Percentiles rank a stretch among this genome's conserved stretches.
Evolutionary conservation across 2,113 vertebrate species (phyloP).

Genomic region (Burhinus bistriatus): DNA sequence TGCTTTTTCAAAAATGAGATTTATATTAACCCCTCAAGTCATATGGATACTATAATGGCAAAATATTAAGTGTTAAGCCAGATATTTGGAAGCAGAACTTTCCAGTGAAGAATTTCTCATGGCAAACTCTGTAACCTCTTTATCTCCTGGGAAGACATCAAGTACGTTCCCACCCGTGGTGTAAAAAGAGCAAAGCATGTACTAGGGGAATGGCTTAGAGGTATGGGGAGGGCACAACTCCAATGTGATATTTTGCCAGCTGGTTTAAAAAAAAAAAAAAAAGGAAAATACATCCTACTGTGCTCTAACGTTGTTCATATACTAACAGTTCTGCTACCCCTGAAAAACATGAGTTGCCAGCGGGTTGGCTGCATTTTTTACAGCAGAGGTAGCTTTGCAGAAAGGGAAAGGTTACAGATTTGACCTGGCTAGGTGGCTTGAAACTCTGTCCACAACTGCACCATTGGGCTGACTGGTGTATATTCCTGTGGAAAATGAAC

Average conservation of each 20-base stretch:
- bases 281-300: background rate
- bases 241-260: background rate
- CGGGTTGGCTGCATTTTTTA: background rate
- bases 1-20: background rate
- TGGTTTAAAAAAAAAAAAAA: background rate
- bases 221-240: background rate
- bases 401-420: background rate
- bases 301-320: background rate
- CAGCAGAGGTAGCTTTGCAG: background rate
- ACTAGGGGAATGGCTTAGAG: background rate
- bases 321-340: background rate
- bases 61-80: background rate
- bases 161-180: background rate
- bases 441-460: background rate
- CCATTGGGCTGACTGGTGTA: conserved; percentile 6
- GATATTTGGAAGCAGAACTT: conserved; percentile 1
- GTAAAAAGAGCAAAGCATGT: background rate
- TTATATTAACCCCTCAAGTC: background rate
- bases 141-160: background rate
- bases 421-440: background rate
- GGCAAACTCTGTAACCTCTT: background rate
- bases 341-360: background rate
- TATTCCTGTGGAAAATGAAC: conserved; percentile 38
- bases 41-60: background rate
- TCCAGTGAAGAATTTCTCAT: background rate